Evolutionary conservation across 2,113 vertebrate species (phyloP).

Genomic region (Neotoma lepida): DNA sequence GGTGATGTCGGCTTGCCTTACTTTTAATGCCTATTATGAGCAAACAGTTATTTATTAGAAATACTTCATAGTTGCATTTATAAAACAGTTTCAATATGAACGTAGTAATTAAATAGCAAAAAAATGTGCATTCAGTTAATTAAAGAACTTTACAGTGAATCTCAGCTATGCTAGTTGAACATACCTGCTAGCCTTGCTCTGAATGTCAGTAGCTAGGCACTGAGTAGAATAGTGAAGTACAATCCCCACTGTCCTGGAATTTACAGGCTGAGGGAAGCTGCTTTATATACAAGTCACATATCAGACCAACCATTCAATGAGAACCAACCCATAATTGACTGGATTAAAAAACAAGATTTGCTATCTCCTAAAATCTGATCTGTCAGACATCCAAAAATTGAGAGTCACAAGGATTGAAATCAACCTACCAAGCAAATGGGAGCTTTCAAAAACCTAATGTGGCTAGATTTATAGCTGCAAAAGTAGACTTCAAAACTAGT

Average conservation of each 20-base stretch:
- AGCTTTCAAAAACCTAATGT: not conserved
- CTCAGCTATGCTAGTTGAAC: not conserved
- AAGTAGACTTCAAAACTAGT: not conserved
- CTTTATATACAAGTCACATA: not conserved
- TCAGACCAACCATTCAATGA: not conserved
- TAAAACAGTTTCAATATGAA: conserved; percentile 27
- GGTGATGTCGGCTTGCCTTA: conserved; percentile 96
- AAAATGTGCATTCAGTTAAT: conserved; percentile 26
- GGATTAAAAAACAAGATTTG: not conserved
- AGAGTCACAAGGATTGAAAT: not conserved
- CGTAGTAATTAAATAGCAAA: not conserved
- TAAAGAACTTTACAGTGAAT: not conserved
- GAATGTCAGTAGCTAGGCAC: not conserved
- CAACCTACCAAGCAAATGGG: not conserved
- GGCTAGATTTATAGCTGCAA: not conserved
- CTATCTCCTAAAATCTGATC: not conserved
- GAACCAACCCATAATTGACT: not conserved
- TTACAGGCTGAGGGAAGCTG: not conserved
- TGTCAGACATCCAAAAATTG: not conserved
- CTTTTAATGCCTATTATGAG: conserved; percentile 92
- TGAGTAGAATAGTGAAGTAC: not conserved
- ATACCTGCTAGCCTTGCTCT: not conserved
- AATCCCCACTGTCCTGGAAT: not conserved
- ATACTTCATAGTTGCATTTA: conserved; percentile 42
- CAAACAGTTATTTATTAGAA: conserved; percentile 66